A percentile compares a stretch with the other conserved stretches of the same genome.
These are phyloP conservation scores for Lasioglossum vierecki DNA, from an alignment of 2,888 invertebrate species.

Conservation along the genomic window DNA sequence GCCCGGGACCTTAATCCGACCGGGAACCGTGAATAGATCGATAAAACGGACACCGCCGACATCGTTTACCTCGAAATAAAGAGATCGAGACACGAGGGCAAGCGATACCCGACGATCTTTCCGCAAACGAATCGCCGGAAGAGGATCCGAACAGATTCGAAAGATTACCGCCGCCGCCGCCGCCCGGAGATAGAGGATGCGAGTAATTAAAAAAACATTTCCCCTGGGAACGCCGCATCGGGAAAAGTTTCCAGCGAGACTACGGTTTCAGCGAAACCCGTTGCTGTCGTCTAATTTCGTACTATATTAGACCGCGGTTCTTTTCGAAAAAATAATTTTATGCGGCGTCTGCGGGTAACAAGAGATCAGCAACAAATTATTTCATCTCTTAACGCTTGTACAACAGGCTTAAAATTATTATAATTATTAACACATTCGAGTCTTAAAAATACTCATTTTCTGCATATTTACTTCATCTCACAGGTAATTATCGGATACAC, in stretches of 20 bases:
- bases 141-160: conserved; percentile 6
- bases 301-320: not conserved
- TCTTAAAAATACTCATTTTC: no score
- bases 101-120: conserved; percentile 19
- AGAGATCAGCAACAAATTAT: not conserved
- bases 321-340: not conserved
- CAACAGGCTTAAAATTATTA: no score
- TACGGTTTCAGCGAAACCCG: not conserved
- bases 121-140: conserved; percentile 3
- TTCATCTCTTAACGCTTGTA: not conserved
- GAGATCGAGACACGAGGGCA: conserved; percentile 2
- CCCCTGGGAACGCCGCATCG: not conserved
- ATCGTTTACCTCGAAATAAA: conserved; percentile 47
- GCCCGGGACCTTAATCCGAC: conserved; percentile 35
- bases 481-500: no score
- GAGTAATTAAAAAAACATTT: conserved; percentile 13
- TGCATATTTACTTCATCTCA: no score
- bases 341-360: not conserved
- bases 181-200: not conserved
- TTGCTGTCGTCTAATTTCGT: not conserved
- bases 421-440: no score
- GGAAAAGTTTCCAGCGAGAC: not conserved
- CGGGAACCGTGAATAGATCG: conserved; percentile 35
- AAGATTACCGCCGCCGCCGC: not conserved
- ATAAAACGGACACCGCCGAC: conserved; percentile 32